A percentile compares a stretch with the other conserved stretches of the same genome.
These are phyloP conservation scores for Hyalella azteca DNA, from an alignment of 2,888 invertebrate genomes.

Conservation along the genomic window DNA sequence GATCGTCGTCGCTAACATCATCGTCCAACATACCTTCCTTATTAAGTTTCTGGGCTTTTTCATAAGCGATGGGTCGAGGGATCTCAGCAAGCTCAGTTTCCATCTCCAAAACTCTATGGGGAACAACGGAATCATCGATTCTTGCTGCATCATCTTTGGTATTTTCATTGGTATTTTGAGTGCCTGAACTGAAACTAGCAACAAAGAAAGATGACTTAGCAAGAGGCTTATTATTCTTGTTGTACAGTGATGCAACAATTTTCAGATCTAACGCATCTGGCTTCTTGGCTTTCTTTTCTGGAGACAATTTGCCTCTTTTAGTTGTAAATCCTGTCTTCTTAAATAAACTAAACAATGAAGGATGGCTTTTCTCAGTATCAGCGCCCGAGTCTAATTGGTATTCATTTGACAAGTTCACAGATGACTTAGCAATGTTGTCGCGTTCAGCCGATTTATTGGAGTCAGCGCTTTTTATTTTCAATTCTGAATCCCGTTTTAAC, in stretches of 20 bases:
- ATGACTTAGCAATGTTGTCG: no score
- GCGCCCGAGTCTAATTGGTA: no score
- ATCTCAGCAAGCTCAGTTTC: slow-evolving; percentile 14
- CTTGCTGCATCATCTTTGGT: no score
- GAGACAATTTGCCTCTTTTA: not conserved
- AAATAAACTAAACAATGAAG: slow-evolving; percentile 2
- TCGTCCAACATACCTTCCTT: not conserved
- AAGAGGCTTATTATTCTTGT: no score
- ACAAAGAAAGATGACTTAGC: no score
- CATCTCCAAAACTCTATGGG: not conserved
- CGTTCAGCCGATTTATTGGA: no score
- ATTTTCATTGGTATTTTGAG: no score
- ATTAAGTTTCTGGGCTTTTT: not conserved
- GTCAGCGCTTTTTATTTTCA: no score
- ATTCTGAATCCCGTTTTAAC: no score
- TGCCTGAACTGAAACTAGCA: no score
- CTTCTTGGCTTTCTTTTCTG: not conserved
- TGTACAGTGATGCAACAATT: not conserved
- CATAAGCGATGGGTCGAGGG: not conserved
- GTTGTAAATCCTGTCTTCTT: not conserved
- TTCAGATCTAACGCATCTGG: not conserved
- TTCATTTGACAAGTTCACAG: no score
- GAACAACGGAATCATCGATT: no score
- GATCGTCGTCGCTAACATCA: not conserved
- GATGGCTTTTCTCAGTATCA: not conserved